These are phyloP conservation scores for Catocala fraxini DNA, from an alignment of 2,888 invertebrate genomes.

Conservation along the genomic window DNA sequence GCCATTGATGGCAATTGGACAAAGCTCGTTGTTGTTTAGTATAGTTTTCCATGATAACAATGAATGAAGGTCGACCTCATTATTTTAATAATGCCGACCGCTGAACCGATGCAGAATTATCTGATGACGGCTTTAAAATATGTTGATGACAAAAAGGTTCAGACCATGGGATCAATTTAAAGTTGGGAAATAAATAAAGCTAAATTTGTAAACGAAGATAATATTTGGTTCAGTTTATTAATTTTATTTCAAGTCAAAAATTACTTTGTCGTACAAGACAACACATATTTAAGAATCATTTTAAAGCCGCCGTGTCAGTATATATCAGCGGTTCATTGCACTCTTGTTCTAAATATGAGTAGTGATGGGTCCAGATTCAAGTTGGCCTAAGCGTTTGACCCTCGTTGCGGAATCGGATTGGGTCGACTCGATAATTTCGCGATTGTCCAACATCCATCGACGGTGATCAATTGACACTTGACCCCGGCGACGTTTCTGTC, in stretches of 20 bases:
- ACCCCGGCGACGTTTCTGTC: slow-evolving; percentile 76
- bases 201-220: no score
- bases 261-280: slow-evolving; percentile 16
- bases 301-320: slow-evolving; percentile 30
- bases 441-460: slow-evolving; percentile 80
- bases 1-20: slow-evolving; percentile 70
- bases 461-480: slow-evolving; percentile 82
- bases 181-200: no score
- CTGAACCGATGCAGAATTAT: slow-evolving; percentile 55
- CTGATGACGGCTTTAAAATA: slow-evolving; percentile 30
- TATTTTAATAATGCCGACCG: slow-evolving; percentile 69
- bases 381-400: slow-evolving; percentile 81
- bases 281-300: slow-evolving; percentile 27
- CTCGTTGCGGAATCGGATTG: slow-evolving; percentile 75
- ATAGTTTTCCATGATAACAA: slow-evolving; percentile 54
- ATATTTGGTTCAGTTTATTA: background rate
- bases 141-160: background rate
- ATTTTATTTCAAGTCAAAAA: slow-evolving; percentile 1
- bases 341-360: slow-evolving; percentile 66
- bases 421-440: slow-evolving; percentile 69
- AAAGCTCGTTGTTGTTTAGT: slow-evolving; percentile 43
- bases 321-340: slow-evolving; percentile 61
- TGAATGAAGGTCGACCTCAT: slow-evolving; percentile 72
- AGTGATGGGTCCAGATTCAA: slow-evolving; percentile 73
- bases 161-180: no score